Conservation (phyloP, 1,140 invertebrate species). For the Drosophila nigromelanica region DNA sequence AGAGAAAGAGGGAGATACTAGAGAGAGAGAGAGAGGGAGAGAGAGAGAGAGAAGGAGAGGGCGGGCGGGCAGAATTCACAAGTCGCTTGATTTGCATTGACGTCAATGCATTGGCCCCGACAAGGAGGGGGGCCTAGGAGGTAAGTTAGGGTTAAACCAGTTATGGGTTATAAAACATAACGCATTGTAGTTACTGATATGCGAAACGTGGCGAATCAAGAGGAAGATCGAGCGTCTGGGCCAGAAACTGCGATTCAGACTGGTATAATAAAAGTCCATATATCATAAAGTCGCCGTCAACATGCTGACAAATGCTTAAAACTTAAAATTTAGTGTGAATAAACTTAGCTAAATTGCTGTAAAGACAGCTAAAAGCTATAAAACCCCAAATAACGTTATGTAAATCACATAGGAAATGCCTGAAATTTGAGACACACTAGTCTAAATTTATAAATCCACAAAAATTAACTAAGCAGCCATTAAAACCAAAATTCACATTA, state of each 20-base stretch:
- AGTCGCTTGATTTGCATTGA: constrained; percentile 75
- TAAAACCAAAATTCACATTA: no score
- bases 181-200: constrained; percentile 31
- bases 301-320: not conserved
- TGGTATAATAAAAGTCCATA: constrained; percentile 4
- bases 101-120: constrained; percentile 58
- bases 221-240: constrained; percentile 9
- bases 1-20: not conserved
- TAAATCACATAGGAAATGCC: not conserved
- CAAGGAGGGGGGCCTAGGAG: constrained; percentile 11
- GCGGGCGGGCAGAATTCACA: constrained; percentile 18
- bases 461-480: no score
- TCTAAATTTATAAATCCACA: not conserved
- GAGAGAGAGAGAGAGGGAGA: not conserved
- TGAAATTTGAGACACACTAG: not conserved
- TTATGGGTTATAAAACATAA: constrained; percentile 48
- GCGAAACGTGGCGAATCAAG: constrained; percentile 14
- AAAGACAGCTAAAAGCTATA: not conserved
- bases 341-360: constrained; percentile 1
- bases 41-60: constrained; percentile 7
- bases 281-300: constrained; percentile 3
- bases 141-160: constrained; percentile 44
- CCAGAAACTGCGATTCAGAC: constrained; percentile 3
- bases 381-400: not conserved
- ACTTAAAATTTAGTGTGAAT: constrained; percentile 15